phyloP scores from a whole-genome alignment of 2,888 invertebrate species.

The Apoderus coryli region DNA sequence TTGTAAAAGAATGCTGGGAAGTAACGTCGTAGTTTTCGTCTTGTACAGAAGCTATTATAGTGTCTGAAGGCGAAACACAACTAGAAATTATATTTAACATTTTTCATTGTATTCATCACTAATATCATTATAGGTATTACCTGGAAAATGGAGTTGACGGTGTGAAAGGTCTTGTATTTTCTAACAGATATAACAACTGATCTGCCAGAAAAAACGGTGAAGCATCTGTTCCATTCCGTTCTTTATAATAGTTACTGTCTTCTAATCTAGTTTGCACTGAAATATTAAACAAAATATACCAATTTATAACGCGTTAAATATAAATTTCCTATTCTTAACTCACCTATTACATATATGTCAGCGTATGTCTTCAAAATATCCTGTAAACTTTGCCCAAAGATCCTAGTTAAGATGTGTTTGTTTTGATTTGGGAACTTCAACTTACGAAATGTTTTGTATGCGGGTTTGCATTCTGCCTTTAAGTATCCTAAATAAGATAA shows the following conservation, averaged over 20 bases:
- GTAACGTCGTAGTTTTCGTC: too few species aligned
- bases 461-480: constrained; percentile 1
- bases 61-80: too few species aligned
- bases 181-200: neutral
- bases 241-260: constrained; percentile 1
- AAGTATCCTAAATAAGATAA: constrained; percentile 2
- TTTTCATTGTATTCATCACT: too few species aligned
- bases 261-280: neutral
- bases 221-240: neutral
- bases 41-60: too few species aligned
- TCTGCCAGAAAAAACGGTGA: too few species aligned
- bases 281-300: neutral
- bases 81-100: too few species aligned
- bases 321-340: neutral
- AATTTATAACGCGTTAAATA: neutral
- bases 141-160: neutral
- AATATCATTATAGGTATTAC: neutral
- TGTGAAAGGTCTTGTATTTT: neutral
- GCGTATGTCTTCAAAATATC: constrained; percentile 1
- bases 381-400: neutral
- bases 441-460: constrained; percentile 1
- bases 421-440: neutral
- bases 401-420: neutral
- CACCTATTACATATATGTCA: neutral
- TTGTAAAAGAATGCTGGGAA: too few species aligned